These are phyloP conservation scores for Actenoides lindsayi DNA, from an alignment of 2,113 vertebrate species.

Conservation along the genomic window DNA sequence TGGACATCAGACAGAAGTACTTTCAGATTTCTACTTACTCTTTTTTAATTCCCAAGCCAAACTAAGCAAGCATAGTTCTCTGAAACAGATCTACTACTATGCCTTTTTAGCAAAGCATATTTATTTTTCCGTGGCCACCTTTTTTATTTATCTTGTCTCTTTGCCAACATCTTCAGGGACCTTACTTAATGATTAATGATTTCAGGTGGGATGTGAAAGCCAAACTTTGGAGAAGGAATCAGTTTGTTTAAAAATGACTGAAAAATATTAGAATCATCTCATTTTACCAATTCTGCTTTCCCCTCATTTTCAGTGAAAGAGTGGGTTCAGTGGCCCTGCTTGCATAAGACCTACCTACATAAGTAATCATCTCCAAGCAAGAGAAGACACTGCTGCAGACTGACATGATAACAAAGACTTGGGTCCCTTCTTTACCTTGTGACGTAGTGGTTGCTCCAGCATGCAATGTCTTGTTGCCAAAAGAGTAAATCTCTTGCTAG, in stretches of 20 bases:
- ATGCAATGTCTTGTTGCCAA: background rate
- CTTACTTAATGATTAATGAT: background rate
- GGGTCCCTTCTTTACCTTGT: background rate
- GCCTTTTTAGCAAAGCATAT: background rate
- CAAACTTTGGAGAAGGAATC: background rate
- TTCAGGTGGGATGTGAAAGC: background rate
- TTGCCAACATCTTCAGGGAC: background rate
- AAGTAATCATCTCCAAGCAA: background rate
- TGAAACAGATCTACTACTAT: background rate
- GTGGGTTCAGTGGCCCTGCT: background rate
- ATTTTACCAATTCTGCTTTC: background rate
- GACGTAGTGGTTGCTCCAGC: background rate
- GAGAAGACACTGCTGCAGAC: background rate
- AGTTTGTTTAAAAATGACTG: background rate
- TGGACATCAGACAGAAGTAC: background rate
- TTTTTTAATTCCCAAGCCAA: background rate
- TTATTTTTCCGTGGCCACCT: background rate
- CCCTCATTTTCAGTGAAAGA: background rate
- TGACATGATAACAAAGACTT: background rate
- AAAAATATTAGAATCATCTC: background rate
- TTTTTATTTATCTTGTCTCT: background rate
- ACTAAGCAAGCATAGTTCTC: background rate
- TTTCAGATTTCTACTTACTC: background rate
- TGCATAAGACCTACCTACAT: background rate
- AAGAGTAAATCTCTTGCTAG: background rate